Conservation (phyloP, 1,140 invertebrate genomes). For the Phthorimaea operculella region DNA sequence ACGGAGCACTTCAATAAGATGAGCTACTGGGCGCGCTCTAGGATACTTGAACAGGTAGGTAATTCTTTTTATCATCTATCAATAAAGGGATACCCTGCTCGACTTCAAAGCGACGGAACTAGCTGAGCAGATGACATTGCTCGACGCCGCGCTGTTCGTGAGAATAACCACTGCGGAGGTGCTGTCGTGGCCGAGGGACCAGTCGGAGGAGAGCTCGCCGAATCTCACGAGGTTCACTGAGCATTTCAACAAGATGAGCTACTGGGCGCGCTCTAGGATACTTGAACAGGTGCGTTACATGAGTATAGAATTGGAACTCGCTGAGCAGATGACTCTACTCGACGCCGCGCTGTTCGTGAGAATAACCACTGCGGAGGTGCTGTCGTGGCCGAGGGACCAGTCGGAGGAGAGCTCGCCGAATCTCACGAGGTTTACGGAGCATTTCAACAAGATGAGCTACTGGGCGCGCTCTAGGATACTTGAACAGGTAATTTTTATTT, state of each 20-base stretch:
- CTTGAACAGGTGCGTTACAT: slow-evolving; percentile 68
- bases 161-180: slow-evolving; percentile 98
- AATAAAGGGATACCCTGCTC: slow-evolving; percentile 74
- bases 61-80: neutral
- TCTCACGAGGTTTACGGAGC: slow-evolving; percentile 96
- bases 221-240: slow-evolving; percentile 98
- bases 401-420: slow-evolving; percentile 97
- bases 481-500: slow-evolving; percentile 60
- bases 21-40: slow-evolving; percentile 93
- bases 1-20: slow-evolving; percentile 99
- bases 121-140: slow-evolving; percentile 97
- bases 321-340: slow-evolving; percentile 98
- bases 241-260: slow-evolving; percentile 99
- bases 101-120: slow-evolving; percentile 89
- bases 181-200: slow-evolving; percentile 95
- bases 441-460: slow-evolving; percentile 99
- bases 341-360: slow-evolving; percentile 96
- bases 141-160: slow-evolving; percentile 96
- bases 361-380: slow-evolving; percentile 96
- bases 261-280: slow-evolving; percentile 85
- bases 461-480: slow-evolving; percentile 83
- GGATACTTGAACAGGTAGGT: slow-evolving; percentile 69
- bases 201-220: slow-evolving; percentile 95
- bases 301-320: slow-evolving; percentile 70
- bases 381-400: slow-evolving; percentile 97